phyloP scores from a whole-genome alignment of 1,140 invertebrate genomes.

The Caenorhabditis latens region DNA sequence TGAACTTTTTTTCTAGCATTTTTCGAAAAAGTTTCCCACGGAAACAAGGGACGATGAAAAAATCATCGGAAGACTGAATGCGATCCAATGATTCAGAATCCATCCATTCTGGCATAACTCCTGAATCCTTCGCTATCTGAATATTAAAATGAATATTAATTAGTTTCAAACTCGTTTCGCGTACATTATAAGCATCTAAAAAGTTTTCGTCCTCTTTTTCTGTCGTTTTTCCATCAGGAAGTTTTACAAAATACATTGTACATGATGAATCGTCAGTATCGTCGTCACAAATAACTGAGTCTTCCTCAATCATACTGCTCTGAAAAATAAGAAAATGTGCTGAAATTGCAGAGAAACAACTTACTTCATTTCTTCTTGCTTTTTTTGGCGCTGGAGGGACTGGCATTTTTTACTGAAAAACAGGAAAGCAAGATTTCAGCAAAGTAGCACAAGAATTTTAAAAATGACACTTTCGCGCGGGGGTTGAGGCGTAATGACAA shows the following conservation, averaged over 20 bases:
- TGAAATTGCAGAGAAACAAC: not conserved
- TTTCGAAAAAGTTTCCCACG: conserved; percentile 37
- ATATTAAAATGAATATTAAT: not conserved
- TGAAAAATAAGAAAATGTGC: not conserved
- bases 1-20: conserved; percentile 4
- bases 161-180: not conserved
- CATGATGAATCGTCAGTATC: conserved; percentile 1
- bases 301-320: not conserved
- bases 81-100: not conserved
- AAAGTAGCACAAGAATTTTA: not conserved
- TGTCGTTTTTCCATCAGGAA: conserved; percentile 1
- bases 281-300: not conserved
- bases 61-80: not conserved
- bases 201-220: not conserved
- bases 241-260: not conserved
- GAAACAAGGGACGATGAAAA: conserved; percentile 45
- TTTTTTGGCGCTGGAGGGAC: conserved; percentile 47
- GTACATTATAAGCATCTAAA: conserved; percentile 22
- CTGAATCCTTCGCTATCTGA: not conserved
- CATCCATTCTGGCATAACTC: conserved; percentile 52
- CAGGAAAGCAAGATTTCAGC: not conserved
- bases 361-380: conserved; percentile 27
- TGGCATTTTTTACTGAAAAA: not conserved
- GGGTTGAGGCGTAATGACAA: not conserved
- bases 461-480: conserved; percentile 15